Evolutionary conservation across 2,888 invertebrate species (phyloP), one percentile per base, ranked within the genome.

Genomic region (Drosophila mimica): DNA sequence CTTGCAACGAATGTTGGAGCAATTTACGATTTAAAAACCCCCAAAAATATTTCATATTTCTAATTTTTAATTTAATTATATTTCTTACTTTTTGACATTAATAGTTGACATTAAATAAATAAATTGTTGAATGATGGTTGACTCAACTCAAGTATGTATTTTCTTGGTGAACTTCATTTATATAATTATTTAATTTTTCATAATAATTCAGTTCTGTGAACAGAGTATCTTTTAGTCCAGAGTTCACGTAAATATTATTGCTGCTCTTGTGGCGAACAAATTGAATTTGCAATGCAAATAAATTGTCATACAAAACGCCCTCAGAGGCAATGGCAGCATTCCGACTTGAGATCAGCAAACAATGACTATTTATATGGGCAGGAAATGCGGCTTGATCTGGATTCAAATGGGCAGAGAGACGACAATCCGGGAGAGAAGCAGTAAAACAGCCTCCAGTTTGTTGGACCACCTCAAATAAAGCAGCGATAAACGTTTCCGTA

Each of bases 221-320:
- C 28, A 49, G 56, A 56, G 56, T 56, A 56, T 38, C 13, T 30
- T 46, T 61, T 54, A 38, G 7, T 4, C 2, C 13, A 0, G 5
- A n/a, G 7, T 36, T 56, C 13, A 20, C n/a, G 28, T 38, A 56
- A 36, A 56, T 56, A 8, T 30, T 56, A 56, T 56, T 56, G 57
- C 33, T 56, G 48, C 28, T 33, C 54, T 33, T 64, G 78, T 60
- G 17, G 70, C 53, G 58, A 72, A 66, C 83, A 72, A 77, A 79
- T 82, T 82, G 70, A 72, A 88, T 88, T 90, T 89, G 89, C 91
- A 88, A 76, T 90, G 89, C 89, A 87, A 87, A 90, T 89, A 87
- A 90, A 82, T 87, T 84, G 84, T 74, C 87, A 76, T 73, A 66
- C 13, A 58, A 70, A 87, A 83, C 88, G 88, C 88, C 86, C 85